Percentiles rank a stretch among this genome's conserved stretches.
Evolutionary conservation across 2,113 vertebrate genomes (phyloP).

Genomic region (Saccopteryx bilineata): DNA sequence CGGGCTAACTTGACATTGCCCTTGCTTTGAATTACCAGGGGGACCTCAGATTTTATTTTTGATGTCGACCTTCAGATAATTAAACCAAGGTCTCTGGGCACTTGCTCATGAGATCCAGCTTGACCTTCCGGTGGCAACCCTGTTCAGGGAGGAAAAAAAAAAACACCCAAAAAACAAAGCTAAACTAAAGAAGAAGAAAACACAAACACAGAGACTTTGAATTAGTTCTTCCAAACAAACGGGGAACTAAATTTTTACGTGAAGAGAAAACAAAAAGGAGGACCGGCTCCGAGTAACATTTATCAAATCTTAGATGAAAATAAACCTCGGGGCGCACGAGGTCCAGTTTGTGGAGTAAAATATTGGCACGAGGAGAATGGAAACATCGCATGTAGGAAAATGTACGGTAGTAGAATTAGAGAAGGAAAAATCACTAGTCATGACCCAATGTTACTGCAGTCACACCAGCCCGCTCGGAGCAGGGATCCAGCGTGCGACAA

Average conservation of each 20-base stretch:
- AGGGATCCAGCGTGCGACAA: constrained; percentile 62
- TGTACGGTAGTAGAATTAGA: constrained; percentile 67
- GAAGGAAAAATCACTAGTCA: constrained; percentile 76
- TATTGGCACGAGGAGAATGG: constrained; percentile 70
- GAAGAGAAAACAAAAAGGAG: constrained; percentile 67
- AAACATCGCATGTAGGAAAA: constrained; percentile 80
- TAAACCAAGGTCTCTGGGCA: neutral
- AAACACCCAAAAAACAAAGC: too few species aligned
- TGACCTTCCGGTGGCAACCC: constrained; percentile 20
- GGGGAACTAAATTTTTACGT: constrained; percentile 48
- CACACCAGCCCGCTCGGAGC: constrained; percentile 58
- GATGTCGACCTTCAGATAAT: neutral
- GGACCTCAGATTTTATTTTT: neutral
- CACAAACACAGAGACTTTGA: constrained; percentile 6
- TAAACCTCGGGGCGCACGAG: constrained; percentile 69
- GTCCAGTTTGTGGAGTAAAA: constrained; percentile 71
- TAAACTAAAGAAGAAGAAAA: neutral
- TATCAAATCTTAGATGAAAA: constrained; percentile 77
- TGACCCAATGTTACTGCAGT: constrained; percentile 70
- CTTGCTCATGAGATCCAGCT: neutral
- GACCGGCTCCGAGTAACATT: constrained; percentile 69
- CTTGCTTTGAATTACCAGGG: neutral
- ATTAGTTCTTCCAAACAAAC: constrained; percentile 63
- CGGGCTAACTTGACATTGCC: neutral
- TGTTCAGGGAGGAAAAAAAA: neutral